Evolutionary conservation across 2,797 vertebrate species (phyloP).

Genomic region (Rhynchotus rufescens): DNA sequence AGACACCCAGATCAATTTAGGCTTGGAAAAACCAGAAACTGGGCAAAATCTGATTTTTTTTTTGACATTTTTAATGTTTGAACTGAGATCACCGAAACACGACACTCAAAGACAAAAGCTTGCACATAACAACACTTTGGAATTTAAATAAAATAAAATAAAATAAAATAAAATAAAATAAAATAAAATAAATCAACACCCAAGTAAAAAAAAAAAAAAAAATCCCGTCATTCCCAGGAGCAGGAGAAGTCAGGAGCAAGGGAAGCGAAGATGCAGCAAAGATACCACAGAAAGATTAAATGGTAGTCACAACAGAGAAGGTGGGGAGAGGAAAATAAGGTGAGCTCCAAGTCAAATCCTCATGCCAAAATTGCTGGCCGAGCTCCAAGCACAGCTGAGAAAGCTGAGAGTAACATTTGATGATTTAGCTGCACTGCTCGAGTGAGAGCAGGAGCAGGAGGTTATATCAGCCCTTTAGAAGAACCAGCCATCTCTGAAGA

Average conservation of each 20-base stretch:
- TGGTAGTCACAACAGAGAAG: neutral
- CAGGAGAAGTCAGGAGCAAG: neutral
- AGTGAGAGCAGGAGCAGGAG: neutral
- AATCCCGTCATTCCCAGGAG: neutral
- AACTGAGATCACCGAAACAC: neutral
- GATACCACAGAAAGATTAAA: neutral
- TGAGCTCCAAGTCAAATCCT: neutral
- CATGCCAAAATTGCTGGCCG: neutral
- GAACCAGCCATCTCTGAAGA: neutral
- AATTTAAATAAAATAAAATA: neutral
- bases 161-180: neutral
- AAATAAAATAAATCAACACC: neutral
- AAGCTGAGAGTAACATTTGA: neutral
- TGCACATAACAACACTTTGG: neutral
- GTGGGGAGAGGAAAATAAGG: neutral
- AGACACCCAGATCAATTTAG: neutral
- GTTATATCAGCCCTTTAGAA: neutral
- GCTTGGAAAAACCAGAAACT: neutral
- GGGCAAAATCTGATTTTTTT: neutral
- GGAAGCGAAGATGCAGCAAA: neutral
- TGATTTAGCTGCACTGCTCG: neutral
- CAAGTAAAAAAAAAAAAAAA: neutral
- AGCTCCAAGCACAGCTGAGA: neutral
- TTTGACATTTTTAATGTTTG: neutral
- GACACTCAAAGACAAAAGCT: neutral